Conservation (phyloP, 2,888 invertebrate species). For the Herminia tarsipennalis region DNA sequence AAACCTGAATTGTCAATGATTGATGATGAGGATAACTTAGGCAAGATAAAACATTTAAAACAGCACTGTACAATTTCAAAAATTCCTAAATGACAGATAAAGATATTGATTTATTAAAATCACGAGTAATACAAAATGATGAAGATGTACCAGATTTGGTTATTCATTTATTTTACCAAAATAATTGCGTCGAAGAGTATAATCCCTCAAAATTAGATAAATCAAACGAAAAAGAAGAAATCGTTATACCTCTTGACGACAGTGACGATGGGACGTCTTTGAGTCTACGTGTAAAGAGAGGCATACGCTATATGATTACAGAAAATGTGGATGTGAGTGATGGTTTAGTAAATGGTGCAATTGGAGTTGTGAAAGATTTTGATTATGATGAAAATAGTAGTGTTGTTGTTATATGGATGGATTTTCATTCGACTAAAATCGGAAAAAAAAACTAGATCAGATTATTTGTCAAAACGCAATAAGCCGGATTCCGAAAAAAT, state of each 20-base stretch:
- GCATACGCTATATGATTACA: conserved; percentile 20
- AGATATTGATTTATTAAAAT: conserved; percentile 17
- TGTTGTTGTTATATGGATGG: not conserved
- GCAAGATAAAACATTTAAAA: too few relatives aligned
- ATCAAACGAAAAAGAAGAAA: conserved; percentile 1
- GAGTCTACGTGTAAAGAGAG: conserved; percentile 6
- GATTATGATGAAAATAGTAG: not conserved
- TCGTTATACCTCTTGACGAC: not conserved
- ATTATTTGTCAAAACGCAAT: not conserved
- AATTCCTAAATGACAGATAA: conserved; percentile 21
- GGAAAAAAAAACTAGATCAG: not conserved
- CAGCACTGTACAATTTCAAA: too few relatives aligned
- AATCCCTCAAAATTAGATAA: conserved; percentile 12
- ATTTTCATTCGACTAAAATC: too few relatives aligned
- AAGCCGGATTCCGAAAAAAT: not conserved
- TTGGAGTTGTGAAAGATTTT: not conserved
- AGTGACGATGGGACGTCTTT: not conserved
- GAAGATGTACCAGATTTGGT: conserved; percentile 11
- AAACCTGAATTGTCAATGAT: not conserved
- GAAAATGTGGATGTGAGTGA: conserved; percentile 11
- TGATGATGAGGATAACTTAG: too few relatives aligned
- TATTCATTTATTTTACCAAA: conserved; percentile 16
- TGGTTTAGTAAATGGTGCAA: not conserved
- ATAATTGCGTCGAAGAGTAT: conserved; percentile 10
- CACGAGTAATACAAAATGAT: conserved; percentile 11